Evolutionary conservation across 1,140 invertebrate genomes (phyloP), one percentile per base, ranked within the genome.

Genomic region (Popillia japonica): DNA sequence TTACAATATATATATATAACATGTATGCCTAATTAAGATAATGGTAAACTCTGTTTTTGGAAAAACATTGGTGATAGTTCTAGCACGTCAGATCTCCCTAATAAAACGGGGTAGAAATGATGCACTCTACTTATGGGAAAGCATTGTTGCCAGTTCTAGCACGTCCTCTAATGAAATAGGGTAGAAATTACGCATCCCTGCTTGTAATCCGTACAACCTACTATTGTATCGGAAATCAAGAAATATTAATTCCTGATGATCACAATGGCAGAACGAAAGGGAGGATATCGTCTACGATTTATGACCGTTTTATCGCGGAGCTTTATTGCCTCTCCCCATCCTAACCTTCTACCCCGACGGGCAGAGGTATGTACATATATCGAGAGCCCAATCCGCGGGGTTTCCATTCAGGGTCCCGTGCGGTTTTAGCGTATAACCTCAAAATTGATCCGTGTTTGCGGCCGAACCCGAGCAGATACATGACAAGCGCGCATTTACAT

Each of bases 391-490:
- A 55, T 17, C 48, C 48, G 14, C 61, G 61, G 20, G 20, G 61
- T 34, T 27, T 10, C 44, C 27, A 34, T 34, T 34, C 27, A 34
- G 44, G 61, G 61, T 27, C 22, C 22, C 11, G 11, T 34, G 61
- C 61, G 61, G 61, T 22, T 34, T 34, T 34, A 10, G 20, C 61
- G 9, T 34, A 55, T 55, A 55, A 55, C 48, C 48, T 55, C 48
- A 55, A 22, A 68, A 68, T 68, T 68, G 61, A 68, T 68, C 61
- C 61, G 11, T 34, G 61, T 68, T 20, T 34, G 61, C 61, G 61
- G 61, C 7, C 20, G 22, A 9, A 22, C 61, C 8, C 20, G 27
- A 11, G 2, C 14, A 68, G 20, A 27, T 27, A 68, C 61, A 68
- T 17, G 22, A 22, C 61, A n/a, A 9, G 22, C 22, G 7, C 8